phyloP scores from a whole-genome alignment of 2,888 invertebrate species.

The Parnassius mnemosyne region DNA sequence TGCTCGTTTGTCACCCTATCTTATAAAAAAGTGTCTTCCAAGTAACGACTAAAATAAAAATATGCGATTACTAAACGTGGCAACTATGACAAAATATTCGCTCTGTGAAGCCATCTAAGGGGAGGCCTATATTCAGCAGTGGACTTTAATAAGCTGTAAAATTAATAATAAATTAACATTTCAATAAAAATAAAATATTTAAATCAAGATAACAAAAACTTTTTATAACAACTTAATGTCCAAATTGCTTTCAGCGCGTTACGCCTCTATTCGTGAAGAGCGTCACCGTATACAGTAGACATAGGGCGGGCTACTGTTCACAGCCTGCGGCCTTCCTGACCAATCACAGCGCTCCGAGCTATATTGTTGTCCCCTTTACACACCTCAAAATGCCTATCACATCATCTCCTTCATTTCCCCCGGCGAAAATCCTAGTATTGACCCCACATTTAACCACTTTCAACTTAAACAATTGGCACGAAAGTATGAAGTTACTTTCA shows the following conservation, averaged over 20 bases:
- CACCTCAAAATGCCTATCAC: constrained; percentile 48
- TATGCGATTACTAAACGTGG: too few relatives aligned
- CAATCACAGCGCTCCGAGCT: constrained; percentile 81
- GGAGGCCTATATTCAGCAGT: too few relatives aligned
- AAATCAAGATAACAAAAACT: too few relatives aligned
- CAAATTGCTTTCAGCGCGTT: constrained; percentile 34
- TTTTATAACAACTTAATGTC: too few relatives aligned
- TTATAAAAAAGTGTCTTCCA: too few relatives aligned
- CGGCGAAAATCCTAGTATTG: constrained; percentile 75
- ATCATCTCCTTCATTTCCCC: constrained; percentile 68
- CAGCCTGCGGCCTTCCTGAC: constrained; percentile 81
- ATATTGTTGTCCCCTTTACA: constrained; percentile 61
- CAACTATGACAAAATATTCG: too few relatives aligned
- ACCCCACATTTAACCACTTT: constrained; percentile 45
- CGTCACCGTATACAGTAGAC: constrained; percentile 77
- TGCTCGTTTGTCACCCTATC: too few relatives aligned
- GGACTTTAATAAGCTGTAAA: too few relatives aligned
- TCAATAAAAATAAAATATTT: too few relatives aligned
- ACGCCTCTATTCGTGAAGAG: constrained; percentile 52
- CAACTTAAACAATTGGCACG: constrained; percentile 39
- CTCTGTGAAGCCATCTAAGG: too few relatives aligned
- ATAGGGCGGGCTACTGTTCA: constrained; percentile 82
- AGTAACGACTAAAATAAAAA: too few relatives aligned
- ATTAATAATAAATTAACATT: too few relatives aligned
- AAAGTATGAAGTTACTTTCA: constrained; percentile 50